These are phyloP conservation scores for Drosophila jambulina DNA, from an alignment of 1,140 invertebrate genomes.

Conservation along the genomic window DNA sequence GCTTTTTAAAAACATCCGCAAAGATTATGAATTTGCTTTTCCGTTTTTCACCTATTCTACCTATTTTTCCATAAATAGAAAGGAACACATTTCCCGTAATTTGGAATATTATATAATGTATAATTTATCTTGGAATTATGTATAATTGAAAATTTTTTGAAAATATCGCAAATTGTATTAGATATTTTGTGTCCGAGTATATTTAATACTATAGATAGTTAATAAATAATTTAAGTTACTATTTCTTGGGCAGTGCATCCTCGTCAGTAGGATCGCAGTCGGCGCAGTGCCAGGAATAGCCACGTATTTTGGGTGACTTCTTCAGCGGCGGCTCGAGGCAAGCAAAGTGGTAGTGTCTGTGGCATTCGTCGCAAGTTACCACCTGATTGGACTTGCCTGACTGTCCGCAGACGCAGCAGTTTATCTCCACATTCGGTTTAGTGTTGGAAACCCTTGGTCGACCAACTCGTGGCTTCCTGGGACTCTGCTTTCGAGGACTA, in stretches of 20 bases:
- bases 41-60: no score
- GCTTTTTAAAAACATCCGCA: no score
- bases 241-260: conserved; percentile 63
- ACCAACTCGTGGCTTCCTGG: conserved; percentile 64
- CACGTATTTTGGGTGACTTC: conserved; percentile 96
- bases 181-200: conserved; percentile 4
- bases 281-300: conserved; percentile 98
- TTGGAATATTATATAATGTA: conserved; percentile 1
- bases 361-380: conserved; percentile 95
- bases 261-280: conserved; percentile 95
- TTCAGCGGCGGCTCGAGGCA: conserved; percentile 97
- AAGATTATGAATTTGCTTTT: no score
- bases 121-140: conserved; percentile 4
- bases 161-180: conserved; percentile 21
- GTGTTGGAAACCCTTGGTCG: conserved; percentile 53
- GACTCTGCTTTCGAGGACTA: conserved; percentile 70
- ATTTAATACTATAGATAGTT: neutral
- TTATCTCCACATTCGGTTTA: conserved; percentile 59
- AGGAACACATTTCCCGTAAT: neutral
- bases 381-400: conserved; percentile 72
- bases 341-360: conserved; percentile 95
- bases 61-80: neutral
- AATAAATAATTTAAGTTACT: conserved; percentile 10
- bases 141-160: neutral
- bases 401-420: conserved; percentile 70